Base-by-base conservation (phyloP, 1,140 invertebrate genomes). In the Anastrepha ludens region DNA sequence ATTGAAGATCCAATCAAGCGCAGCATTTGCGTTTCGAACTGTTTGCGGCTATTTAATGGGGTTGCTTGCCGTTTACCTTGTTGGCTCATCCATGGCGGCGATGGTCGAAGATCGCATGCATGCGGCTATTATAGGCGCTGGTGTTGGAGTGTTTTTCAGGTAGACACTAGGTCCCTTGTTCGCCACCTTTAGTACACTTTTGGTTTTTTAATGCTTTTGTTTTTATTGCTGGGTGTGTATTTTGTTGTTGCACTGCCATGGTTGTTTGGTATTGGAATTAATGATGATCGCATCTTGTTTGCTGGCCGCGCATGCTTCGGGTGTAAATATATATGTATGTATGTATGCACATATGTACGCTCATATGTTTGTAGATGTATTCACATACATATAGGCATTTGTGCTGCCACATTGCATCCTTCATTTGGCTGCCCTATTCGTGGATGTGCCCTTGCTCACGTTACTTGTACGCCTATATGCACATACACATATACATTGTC, bases 221-320 rank as follows among this genome's bases (percentile, higher is more conserved):
- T 67, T 11, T 81, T 81, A 15, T 55, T 55, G 74, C 20, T 81
- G 44, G 50, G 20, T 74, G 44, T 74, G 7, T 74, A 7, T 7
- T 20, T 81, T 81, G 67, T 81, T 81, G 74, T 81, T 55, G 47
- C 20, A 44, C 58, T 86, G 85, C 85, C 85, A 86, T 86, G 29
- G 58, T 60, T 65, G 17, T 65, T 81, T 81, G 74, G 74, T 55
- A 50, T 50, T 55, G 74, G 85, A 86, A 86, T 86, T 86, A 86
- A 86, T 86, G 85, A 86, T 86, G 85, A 86, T 86, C 85, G 85
- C 85, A 86, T 86, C 85, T 86, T 86, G 85, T 86, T 86, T 86
- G 59, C 39, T 58, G 44, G 47, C 9, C 74, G 74, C 74, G 74
- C 20, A 81, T 81, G 74, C 44, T 81, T 81, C 47, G 74, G 74